Conservation (phyloP, 2,113 vertebrate species). For the Pomatorhinus ruficollis region DNA sequence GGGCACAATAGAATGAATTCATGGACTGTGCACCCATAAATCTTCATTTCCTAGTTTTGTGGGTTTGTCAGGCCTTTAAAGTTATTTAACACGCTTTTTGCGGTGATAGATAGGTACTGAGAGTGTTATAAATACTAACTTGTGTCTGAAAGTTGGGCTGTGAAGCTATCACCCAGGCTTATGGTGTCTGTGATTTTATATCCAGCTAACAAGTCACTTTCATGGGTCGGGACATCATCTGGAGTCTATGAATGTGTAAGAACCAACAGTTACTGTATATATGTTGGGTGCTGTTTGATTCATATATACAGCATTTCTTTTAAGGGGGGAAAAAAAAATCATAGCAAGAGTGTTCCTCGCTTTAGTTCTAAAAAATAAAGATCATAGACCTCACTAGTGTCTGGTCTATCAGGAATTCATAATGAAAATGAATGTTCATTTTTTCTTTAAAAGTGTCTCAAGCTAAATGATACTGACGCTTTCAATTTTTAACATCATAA, state of each 20-base stretch:
- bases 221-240: slow-evolving; percentile 49
- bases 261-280: slow-evolving; percentile 40
- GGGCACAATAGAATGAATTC: slow-evolving; percentile 16
- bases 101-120: slow-evolving; percentile 43
- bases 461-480: slow-evolving; percentile 97
- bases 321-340: not conserved
- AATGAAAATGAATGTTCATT: slow-evolving; percentile 86
- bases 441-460: slow-evolving; percentile 94
- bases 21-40: slow-evolving; percentile 18
- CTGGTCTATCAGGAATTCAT: slow-evolving; percentile 73
- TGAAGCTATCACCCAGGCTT: slow-evolving; percentile 67
- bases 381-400: slow-evolving; percentile 25
- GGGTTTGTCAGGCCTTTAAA: slow-evolving; percentile 47
- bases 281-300: not conserved
- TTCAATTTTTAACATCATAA: slow-evolving; percentile 98
- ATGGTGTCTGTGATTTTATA: slow-evolving; percentile 61
- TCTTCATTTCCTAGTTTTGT: slow-evolving; percentile 49
- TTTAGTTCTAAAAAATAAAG: slow-evolving; percentile 65
- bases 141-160: slow-evolving; percentile 69
- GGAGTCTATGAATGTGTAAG: slow-evolving; percentile 52
- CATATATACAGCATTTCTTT: not conserved
- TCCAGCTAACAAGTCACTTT: slow-evolving; percentile 33
- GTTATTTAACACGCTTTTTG: slow-evolving; percentile 65
- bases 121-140: slow-evolving; percentile 64
- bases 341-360: not conserved